Base-by-base conservation (phyloP, 2,797 vertebrate genomes). In the Glyptemys insculpta region DNA sequence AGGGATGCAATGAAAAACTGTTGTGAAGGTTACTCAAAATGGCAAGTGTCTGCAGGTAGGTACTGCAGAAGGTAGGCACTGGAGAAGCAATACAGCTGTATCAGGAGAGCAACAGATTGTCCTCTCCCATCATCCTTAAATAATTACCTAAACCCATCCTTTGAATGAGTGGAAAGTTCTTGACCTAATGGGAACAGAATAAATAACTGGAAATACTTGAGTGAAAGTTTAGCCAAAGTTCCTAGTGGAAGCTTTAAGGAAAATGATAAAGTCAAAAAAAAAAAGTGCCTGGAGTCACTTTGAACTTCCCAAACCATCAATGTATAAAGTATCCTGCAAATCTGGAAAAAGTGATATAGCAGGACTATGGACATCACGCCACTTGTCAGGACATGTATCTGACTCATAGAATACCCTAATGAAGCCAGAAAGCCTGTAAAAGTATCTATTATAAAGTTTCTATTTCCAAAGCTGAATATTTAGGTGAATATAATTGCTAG, bases 241-340 rank as follows among this genome's bases (percentile, higher is more conserved):
- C 41, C 18, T 59, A 91, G 81, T 0, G 57, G 74, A 89, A 95
- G 37, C n/a, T 52, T 23, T 72, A 0, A 2, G 50, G 56, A 86
- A 89, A 56, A 34, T 19, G 5, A 83, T 52, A 96, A 85, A 50
- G 78, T 88, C 85, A 93, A 94, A 76, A 87, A 76, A 87, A 92
- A 53, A 82, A n/a, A 65, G 80, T 3, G 12, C 52, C 79, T 18
- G 79, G 83, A 25, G 83, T 81, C 27, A n/a, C 50, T 88, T 41
- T 79, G 37, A 95, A 85, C 78, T 29, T 59, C 23, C 25, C 19
- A 10, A 59, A 16, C 27, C 11, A 59, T 59, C 29, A 5, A 59
- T 27, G 25, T 59, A 2, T 12, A 59, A 59, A 29, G 23, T 59
- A 59, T 59, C 57, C 23, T 59, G 57, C 10, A 59, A 29, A 59